Base-by-base conservation (phyloP, 1,140 invertebrate species). In the Samia ricini region DNA sequence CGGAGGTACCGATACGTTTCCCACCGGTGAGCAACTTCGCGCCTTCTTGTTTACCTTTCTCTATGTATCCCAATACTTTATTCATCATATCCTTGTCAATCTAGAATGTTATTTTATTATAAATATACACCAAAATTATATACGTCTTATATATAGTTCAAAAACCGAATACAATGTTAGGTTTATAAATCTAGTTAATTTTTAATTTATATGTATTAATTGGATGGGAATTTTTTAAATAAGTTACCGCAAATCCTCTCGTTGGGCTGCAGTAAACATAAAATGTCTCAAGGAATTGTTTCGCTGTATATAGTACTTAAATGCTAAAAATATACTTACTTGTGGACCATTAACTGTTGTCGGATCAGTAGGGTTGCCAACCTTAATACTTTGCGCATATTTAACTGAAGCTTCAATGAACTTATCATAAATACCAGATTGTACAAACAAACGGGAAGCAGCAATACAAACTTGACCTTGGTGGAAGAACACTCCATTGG, bases 401-500 rank as follows among this genome's bases (percentile, higher is more conserved):
- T 42, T 42, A 42, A 42, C 33, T 42, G 95, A 93, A 68, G 93
- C 93, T 67, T 94, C 92, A 0, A 99, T 95, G 85, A 99, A 99
- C 69, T 95, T 92, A 61, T 98, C 96, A 42, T 42, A 42, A 4
- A 42, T 42, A 10, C 33, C 33, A 42, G 33, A 42, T 15, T 42
- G 33, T 15, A 99, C 97, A 77, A 95, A 99, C 1, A 96, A 95
- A 56, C 97, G 92, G 0, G 97, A 97, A n/a, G 23, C 26, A 20
- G 55, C n/a, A 10, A 33, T 24, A 26, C 23, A 56, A 26, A 29
- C 33, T 52, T 52, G 96, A 2, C 98, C 98, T 76, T 97, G 95
- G 81, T 98, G 97, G 58, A 92, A 91, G 86, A 98, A 98, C 33
- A 98, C 83, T 0, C 95, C 97, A 58, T 92, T 89, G 66, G 96